Evolutionary conservation across 2,888 invertebrate species (phyloP), one percentile per base, ranked within the genome.

Genomic region (Pyrochroa serraticornis): DNA sequence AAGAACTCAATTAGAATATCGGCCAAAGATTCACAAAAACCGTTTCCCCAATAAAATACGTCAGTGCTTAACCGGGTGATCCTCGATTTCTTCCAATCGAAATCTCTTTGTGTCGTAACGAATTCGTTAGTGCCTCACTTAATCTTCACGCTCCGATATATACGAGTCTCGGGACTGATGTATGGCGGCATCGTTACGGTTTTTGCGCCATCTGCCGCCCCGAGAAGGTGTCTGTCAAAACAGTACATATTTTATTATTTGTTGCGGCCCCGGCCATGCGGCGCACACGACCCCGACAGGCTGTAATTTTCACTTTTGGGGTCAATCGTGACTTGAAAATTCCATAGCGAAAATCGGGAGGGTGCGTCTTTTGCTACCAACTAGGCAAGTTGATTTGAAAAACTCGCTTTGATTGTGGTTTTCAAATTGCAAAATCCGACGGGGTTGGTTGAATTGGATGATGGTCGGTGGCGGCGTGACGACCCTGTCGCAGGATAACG

Each of bases 171-270:
- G 3, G 22, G 22, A 12, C 2, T 50, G 50, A 50, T 34, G 14
- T 50, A 43, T 50, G 31, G 50, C 46, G 31, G 37, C 31, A 9
- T n/a, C 9, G 31, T 13, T 39, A 13, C 13, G 47, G 42, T 51
- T 58, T 56, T 62, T 49, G 59, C 41, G 59, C 56, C 58, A 62
- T 59, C 62, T 62, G 58, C 56, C 34, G 48, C 38, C 43, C 52
- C 44, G 46, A 46, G 49, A 47, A 46, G 44, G 42, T 43, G 47
- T 50, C 39, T 34, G 39, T 46, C 61, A 43, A 44, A 60, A 54
- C 50, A 61, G 46, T 44, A 58, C 54, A 58, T 61, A 58, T 61
- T 58, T 61, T 61, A 61, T 61, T 22, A 38, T 58, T 53, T 52
- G 51, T 52, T 47, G 42, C 13, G 48, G 55, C 22, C n/a, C 42